Base-by-base conservation (phyloP, 1,140 invertebrate genomes). In the Sminthurinus signatus region DNA sequence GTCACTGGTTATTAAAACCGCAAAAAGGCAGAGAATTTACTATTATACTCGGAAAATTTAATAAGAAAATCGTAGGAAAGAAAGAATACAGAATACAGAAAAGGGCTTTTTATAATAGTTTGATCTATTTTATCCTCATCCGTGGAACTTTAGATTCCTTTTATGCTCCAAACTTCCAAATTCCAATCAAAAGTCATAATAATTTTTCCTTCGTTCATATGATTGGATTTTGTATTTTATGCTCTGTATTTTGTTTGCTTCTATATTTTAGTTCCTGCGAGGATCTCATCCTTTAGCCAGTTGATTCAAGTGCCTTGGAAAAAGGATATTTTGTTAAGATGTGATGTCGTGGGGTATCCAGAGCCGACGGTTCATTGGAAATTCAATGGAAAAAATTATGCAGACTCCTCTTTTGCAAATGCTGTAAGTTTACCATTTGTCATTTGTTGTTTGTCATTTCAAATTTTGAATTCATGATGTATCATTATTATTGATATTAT, bases 221-320 rank as follows among this genome's bases (percentile, higher is more conserved):
- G n/a, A n/a, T n/a, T n/a, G n/a, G n/a, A n/a, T n/a, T n/a, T 48
- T 14, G 36, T 39, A 39, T 17, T 39, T 39, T 10, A 39, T 39
- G 17, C 36, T 8, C 17, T 39, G 36, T 19, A 46, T 46, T 8
- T 8, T 46, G 8, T 46, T n/a, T 21, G 44, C n/a, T n/a, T 46
- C 54, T 23, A 36, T 19, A 59, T 65, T 72, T 65, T 77, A 84
- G 88, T 92, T 17, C 86, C 88, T 15, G 88, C 88, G 0, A 79
- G 85, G 68, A 89, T 91, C 68, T 86, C 88, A 4, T 90, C 88
- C 1, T 92, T 92, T 71, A 88, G 88, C 42, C 81, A 84, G 46
- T 81, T 82, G 51, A 82, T 90, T 46, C 80, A 88, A 12, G 88
- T 87, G 4, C 87, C 88, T 4, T 91, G 89, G 88, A 92, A 92